Base-by-base conservation (phyloP, 2,888 invertebrate species). In the Napeogenes inachia region DNA sequence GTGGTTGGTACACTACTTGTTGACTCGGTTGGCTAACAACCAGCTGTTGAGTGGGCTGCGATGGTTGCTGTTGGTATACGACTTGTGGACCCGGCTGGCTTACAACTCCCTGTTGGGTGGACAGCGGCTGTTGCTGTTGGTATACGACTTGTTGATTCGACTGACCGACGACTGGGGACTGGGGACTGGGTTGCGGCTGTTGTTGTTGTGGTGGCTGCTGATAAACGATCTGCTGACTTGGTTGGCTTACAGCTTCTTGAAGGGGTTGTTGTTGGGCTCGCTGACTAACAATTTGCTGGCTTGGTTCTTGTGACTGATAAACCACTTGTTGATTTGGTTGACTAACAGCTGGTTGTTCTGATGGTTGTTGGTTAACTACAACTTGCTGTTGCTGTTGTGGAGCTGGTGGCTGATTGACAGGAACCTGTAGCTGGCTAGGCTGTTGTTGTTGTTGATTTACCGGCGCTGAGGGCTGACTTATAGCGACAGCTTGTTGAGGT, bases 331-430 rank as follows among this genome's bases (percentile, higher is more conserved):
- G 50, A 50, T 6, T n/a, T 30, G 50, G 50, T 50, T 50, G 50
- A n/a, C 30, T 30, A 3, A 56, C 54, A 30, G 46, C 47, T 42
- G 21, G 21, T 21, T 60, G 60, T 35, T 55, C 56, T 12, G 3
- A 32, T 42, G 54, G 60, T 50, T 56, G 60, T 47, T 56, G 61
- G 13, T 6, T 35, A 13, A 33, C 46, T 12, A 50, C 47, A 21
- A 45, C 53, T 45, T 12, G 53, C 56, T 50, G 56, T 45, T 21
- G 55, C 46, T 60, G 60, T 35, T 32, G 38, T 13, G 54, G 67
- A 45, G 65, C 63, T 55, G 57, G 66, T 21, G 66, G 69, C 56
- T 66, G 64, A 57, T 62, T 63, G 2, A 63, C 59, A 13, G 62
- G 61, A 47, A 59, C 56, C 45, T 56, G 59, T 53, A 63, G 66